These are phyloP conservation scores for Molossus alvarezi DNA, from an alignment of 2,797 vertebrate species.

Conservation along the genomic window DNA sequence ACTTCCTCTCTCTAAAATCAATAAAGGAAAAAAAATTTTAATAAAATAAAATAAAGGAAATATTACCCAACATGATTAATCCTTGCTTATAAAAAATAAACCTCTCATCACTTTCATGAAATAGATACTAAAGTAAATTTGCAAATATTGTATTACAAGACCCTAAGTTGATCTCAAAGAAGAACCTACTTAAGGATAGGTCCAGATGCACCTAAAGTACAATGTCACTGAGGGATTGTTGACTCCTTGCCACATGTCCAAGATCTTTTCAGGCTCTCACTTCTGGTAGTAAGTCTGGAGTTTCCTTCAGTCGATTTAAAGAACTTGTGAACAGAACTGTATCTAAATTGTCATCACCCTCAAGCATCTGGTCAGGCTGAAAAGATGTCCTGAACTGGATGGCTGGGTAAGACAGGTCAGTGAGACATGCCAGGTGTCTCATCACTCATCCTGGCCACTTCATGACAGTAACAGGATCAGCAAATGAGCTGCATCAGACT, in stretches of 20 bases:
- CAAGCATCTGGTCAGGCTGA: not conserved
- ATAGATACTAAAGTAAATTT: not conserved
- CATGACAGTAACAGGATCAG: not conserved
- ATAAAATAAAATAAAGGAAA: not conserved
- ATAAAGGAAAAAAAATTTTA: too few relatives aligned
- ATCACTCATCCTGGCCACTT: not conserved
- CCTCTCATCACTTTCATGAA: not conserved
- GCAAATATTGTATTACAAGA: constrained; percentile 2
- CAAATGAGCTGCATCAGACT: not conserved
- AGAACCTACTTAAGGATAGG: not conserved
- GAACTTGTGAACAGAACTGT: constrained; percentile 60
- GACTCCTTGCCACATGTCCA: not conserved
- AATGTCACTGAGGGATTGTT: fast-evolving
- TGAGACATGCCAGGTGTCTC: not conserved
- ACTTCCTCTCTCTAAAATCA: too few relatives aligned
- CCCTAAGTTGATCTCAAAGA: not conserved
- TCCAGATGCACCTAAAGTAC: not conserved
- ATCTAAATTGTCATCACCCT: constrained; percentile 65
- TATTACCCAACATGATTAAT: not conserved
- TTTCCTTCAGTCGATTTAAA: constrained; percentile 37
- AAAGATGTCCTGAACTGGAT: not conserved
- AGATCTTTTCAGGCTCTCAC: not conserved
- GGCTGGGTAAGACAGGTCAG: not conserved
- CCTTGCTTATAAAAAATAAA: not conserved
- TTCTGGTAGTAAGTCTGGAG: constrained; percentile 30